These are phyloP conservation scores for Pteropus alecto DNA, from an alignment of 2,113 vertebrate genomes.

Conservation along the genomic window DNA sequence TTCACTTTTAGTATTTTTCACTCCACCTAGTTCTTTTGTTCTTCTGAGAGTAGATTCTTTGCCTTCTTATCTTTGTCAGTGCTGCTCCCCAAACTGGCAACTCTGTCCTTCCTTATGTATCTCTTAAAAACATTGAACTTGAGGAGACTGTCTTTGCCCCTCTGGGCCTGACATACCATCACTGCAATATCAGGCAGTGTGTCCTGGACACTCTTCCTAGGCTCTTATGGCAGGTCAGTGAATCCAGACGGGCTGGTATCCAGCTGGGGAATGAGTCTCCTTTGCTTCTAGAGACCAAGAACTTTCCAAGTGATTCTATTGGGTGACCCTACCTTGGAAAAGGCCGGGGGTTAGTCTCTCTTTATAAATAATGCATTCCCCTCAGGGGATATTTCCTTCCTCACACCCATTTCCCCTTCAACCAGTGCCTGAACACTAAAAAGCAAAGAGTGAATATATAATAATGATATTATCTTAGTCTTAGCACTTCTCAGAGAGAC, in stretches of 20 bases:
- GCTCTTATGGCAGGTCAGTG: neutral
- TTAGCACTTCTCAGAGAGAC: constrained; percentile 38
- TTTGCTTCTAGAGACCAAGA: neutral
- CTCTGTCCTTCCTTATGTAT: neutral
- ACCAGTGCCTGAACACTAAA: neutral
- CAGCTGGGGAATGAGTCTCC: neutral
- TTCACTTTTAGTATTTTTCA: neutral
- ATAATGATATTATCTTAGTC: neutral
- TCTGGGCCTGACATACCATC: neutral
- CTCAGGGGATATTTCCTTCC: neutral
- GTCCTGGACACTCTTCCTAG: neutral
- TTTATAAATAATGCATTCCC: neutral
- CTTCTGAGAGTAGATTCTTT: neutral
- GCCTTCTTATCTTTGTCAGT: neutral
- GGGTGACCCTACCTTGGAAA: neutral
- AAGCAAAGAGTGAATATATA: neutral
- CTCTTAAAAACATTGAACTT: neutral
- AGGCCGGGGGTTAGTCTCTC: neutral
- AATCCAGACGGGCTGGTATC: neutral
- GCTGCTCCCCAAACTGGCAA: neutral
- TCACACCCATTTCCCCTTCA: neutral
- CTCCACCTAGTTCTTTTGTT: neutral
- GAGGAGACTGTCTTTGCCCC: neutral
- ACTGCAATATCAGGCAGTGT: neutral
- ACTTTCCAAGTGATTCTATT: neutral